These are phyloP conservation scores for Seriola quinqueradiata DNA, from an alignment of 2,113 vertebrate species.

Conservation along the genomic window DNA sequence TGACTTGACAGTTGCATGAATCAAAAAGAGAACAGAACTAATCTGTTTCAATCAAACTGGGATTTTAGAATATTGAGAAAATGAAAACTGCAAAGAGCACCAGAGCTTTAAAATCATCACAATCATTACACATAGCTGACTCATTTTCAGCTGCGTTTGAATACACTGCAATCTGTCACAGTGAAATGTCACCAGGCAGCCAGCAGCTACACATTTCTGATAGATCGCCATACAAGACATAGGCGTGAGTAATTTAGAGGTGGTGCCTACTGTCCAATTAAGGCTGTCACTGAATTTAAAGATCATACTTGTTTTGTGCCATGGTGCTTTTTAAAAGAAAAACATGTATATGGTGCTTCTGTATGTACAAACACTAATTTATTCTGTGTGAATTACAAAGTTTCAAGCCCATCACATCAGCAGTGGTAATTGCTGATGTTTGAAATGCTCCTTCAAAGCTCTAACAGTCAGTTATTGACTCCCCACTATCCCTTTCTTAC, in stretches of 20 bases:
- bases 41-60: slow-evolving; percentile 30
- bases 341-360: neutral
- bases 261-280: neutral
- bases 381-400: slow-evolving; percentile 37
- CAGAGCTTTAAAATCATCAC: neutral
- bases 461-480: too few relatives aligned
- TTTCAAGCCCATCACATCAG: slow-evolving; percentile 16
- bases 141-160: slow-evolving; percentile 27
- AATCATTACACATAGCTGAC: neutral
- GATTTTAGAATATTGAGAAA: slow-evolving; percentile 28
- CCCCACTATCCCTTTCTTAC: neutral
- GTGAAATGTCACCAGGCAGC: slow-evolving; percentile 26
- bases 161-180: neutral
- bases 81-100: slow-evolving; percentile 8
- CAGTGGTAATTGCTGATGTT: neutral
- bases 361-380: neutral
- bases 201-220: slow-evolving; percentile 3
- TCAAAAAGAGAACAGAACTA: slow-evolving; percentile 22
- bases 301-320: neutral
- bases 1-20: slow-evolving; percentile 29
- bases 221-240: neutral
- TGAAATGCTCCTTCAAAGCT: neutral
- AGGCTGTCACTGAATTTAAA: neutral
- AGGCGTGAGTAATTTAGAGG: slow-evolving; percentile 16
- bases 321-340: neutral